Evolutionary conservation across 2,113 vertebrate genomes (phyloP), one percentile per base, ranked within the genome.

Genomic region (Neodon shergylaensis): DNA sequence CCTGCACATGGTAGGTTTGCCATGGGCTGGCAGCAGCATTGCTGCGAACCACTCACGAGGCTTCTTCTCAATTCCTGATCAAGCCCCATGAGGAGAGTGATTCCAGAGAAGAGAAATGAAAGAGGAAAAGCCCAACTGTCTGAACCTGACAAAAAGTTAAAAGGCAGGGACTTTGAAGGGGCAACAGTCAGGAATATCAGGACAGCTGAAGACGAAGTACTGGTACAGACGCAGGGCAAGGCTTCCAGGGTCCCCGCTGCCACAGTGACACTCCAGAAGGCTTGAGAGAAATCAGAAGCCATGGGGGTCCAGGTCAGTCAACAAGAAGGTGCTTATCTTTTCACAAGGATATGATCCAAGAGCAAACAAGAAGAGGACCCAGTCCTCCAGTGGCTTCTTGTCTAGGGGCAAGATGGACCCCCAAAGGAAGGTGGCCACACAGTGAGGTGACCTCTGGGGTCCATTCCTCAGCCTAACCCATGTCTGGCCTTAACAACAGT

Each of bases 331-430:
- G 5, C n/a, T 86, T 7, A 3, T 19, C 1, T 7, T n/a, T 86
- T 49, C 21, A 3, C 2, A 7, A 16, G 7, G 31, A 39, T 17
- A 14, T 14, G 0, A 16, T 85, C 2, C 19, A 12, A 28, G 49
- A 42, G 10, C 5, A 13, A 86, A 28, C 0, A 1, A 42, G 31
- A 52, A 19, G 47, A 22, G 72, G 49, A 12, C 28, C 63, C 68
- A 73, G 52, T 11, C 52, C 58, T 88, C 9, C 0, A 26, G 42
- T 9, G 26, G 11, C 26, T 36, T 94, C 77, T 24, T 2, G 13
- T n/a, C 58, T 58, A n/a, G 4, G 11, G 1, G 14, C 28, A n/a
- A 91, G n/a, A 39, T 1, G 7, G 54, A 70, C 21, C 13, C 10
- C 8, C 0, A 31, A 76, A 91, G 16, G 12, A 82, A 78, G 68